These are phyloP conservation scores for Pegoplata infirma DNA, from an alignment of 2,888 invertebrate species.

Conservation along the genomic window DNA sequence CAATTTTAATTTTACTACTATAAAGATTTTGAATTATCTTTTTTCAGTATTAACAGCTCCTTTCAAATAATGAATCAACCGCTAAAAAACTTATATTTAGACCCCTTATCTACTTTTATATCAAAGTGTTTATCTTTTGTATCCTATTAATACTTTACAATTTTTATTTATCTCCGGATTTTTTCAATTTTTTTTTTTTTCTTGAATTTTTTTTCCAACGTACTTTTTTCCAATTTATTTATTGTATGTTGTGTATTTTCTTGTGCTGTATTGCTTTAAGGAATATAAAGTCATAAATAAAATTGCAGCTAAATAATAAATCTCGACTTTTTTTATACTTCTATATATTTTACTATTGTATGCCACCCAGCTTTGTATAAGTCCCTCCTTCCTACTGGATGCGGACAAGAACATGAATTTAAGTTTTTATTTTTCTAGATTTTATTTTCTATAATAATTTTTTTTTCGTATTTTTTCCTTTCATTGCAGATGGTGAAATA, in stretches of 20 bases:
- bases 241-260: slow-evolving; percentile 5
- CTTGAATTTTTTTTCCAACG: slow-evolving; percentile 33
- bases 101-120: too few species aligned
- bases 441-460: slow-evolving; percentile 9
- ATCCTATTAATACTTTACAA: slow-evolving; percentile 51
- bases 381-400: neutral
- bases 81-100: too few species aligned
- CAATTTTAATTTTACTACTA: too few species aligned
- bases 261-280: slow-evolving; percentile 53
- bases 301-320: slow-evolving; percentile 63
- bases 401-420: slow-evolving; percentile 36
- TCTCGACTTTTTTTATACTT: slow-evolving; percentile 41
- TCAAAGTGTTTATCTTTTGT: too few species aligned
- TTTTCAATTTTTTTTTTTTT: neutral
- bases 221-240: neutral
- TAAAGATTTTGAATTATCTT: too few species aligned
- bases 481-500: slow-evolving; percentile 77
- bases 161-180: slow-evolving; percentile 48
- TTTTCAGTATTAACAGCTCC: too few species aligned
- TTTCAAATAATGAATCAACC: too few species aligned
- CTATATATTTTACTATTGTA: neutral
- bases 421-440: slow-evolving; percentile 36
- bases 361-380: slow-evolving; percentile 4
- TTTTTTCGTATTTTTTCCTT: slow-evolving; percentile 23
- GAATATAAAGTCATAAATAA: slow-evolving; percentile 63